A percentile compares a stretch with the other conserved stretches of the same genome.
These are phyloP conservation scores for Lagorchestes hirsutus DNA, from an alignment of 2,797 vertebrate genomes.

Conservation along the genomic window DNA sequence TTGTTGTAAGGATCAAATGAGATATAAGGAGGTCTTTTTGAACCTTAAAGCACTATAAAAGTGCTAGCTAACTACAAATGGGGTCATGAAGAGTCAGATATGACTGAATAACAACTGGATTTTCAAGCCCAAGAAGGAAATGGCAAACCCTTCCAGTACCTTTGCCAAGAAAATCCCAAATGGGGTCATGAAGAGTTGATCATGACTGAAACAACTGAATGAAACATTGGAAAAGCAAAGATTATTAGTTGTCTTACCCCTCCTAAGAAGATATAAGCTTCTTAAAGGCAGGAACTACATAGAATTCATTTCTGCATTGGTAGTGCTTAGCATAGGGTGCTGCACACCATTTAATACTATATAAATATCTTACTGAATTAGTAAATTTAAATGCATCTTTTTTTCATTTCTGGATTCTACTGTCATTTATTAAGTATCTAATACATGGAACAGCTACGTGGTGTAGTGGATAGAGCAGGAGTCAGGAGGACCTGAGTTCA, in stretches of 20 bases:
- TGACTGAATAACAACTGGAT: neutral
- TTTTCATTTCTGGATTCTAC: neutral
- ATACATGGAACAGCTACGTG: too few relatives aligned
- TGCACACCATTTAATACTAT: neutral
- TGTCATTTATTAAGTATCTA: neutral
- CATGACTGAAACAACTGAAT: neutral
- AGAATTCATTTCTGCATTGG: neutral
- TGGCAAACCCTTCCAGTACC: neutral
- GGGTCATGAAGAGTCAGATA: neutral
- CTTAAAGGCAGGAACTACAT: neutral
- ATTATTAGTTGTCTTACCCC: neutral
- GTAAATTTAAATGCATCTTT: neutral
- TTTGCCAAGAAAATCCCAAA: neutral
- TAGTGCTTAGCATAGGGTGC: neutral
- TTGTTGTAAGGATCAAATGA: neutral
- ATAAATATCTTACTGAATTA: neutral
- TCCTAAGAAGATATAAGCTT: neutral
- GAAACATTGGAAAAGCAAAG: neutral
- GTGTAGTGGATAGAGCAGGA: too few relatives aligned
- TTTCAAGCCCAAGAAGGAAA: neutral
- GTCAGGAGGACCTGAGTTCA: too few relatives aligned
- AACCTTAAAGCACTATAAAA: neutral
- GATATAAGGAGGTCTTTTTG: neutral
- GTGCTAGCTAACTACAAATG: neutral
- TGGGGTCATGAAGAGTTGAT: neutral